Evolutionary conservation across 2,888 invertebrate species (phyloP).

Genomic region (Lasioglossum marginatum): DNA sequence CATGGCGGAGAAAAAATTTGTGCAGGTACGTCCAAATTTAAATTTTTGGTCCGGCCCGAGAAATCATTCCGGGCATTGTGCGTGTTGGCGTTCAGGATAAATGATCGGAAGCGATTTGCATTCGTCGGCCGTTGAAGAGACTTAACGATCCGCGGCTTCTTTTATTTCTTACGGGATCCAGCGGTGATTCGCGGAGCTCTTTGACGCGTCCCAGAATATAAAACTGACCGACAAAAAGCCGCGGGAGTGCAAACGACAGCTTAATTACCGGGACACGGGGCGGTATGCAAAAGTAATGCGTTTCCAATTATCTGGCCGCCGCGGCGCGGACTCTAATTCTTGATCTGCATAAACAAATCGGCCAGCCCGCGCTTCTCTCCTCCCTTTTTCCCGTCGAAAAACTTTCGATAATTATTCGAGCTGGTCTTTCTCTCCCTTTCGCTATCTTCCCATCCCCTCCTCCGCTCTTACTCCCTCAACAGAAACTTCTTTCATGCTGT

Average conservation of each 20-base stretch:
- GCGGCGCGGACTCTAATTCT: conserved; percentile 25
- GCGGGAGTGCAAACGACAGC: conserved; percentile 44
- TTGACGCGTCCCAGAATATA: conserved; percentile 22
- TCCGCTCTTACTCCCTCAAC: too few species aligned
- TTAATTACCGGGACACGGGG: conserved; percentile 45
- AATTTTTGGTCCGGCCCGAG: background rate
- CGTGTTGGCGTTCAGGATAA: background rate
- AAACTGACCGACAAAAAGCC: conserved; percentile 25
- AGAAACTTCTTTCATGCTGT: too few species aligned
- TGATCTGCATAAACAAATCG: conserved; percentile 47
- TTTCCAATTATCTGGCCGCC: conserved; percentile 45
- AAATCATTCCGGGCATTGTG: background rate
- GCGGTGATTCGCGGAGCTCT: conserved; percentile 10
- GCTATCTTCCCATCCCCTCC: background rate
- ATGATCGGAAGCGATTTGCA: background rate
- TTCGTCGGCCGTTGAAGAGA: background rate
- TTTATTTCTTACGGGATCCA: background rate
- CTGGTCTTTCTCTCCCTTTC: background rate
- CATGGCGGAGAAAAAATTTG: background rate
- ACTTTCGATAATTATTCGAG: conserved; percentile 21
- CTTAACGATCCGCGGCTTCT: background rate
- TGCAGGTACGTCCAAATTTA: background rate
- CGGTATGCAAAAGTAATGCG: conserved; percentile 42
- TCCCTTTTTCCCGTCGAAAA: background rate
- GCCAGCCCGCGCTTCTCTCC: background rate